These are phyloP conservation scores for Cotesia typhae DNA, from an alignment of 1,140 invertebrate species.

Conservation along the genomic window DNA sequence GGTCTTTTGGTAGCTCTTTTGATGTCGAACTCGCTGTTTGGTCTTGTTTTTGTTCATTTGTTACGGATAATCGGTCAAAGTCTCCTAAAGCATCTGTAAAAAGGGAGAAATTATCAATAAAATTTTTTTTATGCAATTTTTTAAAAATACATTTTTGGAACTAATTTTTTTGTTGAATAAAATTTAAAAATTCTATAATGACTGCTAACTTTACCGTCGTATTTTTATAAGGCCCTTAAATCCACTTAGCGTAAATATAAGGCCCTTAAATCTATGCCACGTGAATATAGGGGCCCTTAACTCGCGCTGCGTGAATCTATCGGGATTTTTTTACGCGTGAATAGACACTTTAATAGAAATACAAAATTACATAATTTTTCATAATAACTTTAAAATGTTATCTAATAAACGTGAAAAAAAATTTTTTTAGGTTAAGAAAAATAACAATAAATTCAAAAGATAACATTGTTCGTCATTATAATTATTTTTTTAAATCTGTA, in stretches of 20 bases:
- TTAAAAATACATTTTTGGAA: too few relatives aligned
- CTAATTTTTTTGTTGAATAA: too few relatives aligned
- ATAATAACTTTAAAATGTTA: too few relatives aligned
- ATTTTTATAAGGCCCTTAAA: too few relatives aligned
- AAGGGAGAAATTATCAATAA: constrained; percentile 22
- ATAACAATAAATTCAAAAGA: not conserved
- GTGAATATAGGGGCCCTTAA: too few relatives aligned
- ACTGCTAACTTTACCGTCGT: too few relatives aligned
- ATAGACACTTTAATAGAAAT: not conserved
- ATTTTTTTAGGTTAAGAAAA: constrained; percentile 1
- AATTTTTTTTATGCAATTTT: not conserved
- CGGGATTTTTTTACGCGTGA: too few relatives aligned
- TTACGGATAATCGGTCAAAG: constrained; percentile 57
- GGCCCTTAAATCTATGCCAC: too few relatives aligned
- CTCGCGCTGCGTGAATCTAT: too few relatives aligned
- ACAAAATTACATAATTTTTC: too few relatives aligned
- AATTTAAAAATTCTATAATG: too few relatives aligned
- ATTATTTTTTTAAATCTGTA: constrained; percentile 28
- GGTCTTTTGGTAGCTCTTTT: not conserved
- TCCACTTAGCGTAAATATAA: too few relatives aligned
- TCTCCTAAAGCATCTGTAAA: constrained; percentile 65
- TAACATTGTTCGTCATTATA: not conserved
- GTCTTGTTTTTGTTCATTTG: constrained; percentile 36
- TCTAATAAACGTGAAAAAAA: not conserved
- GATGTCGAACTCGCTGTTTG: constrained; percentile 26